A percentile compares a stretch with the other conserved stretches of the same genome.
These are phyloP conservation scores for Coreius guichenoti DNA, from an alignment of 2,797 vertebrate genomes.

Conservation along the genomic window DNA sequence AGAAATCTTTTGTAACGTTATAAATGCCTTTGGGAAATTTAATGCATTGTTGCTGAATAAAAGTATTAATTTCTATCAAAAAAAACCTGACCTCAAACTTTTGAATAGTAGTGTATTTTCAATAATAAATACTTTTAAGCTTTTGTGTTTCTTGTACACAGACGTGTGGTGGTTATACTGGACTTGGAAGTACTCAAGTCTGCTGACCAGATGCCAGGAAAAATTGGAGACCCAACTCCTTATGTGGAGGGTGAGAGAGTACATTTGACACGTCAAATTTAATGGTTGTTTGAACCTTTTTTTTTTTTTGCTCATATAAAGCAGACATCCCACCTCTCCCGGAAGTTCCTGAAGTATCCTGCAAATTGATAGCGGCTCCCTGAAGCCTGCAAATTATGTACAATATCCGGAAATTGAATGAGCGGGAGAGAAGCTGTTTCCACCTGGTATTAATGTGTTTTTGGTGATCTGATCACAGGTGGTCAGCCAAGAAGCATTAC, in stretches of 20 bases:
- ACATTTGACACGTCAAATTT: neutral
- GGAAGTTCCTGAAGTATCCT: neutral
- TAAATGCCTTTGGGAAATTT: too few relatives aligned
- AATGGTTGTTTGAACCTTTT: neutral
- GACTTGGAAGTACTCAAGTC: slow-evolving; percentile 87
- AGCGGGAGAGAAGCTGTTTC: neutral
- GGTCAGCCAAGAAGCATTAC: neutral
- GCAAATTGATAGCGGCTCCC: neutral
- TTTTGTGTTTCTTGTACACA: slow-evolving; percentile 61
- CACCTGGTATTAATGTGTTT: neutral
- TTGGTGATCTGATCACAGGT: neutral
- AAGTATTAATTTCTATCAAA: neutral
- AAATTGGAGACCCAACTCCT: slow-evolving; percentile 89
- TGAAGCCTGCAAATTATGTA: neutral
- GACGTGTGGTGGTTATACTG: slow-evolving; percentile 93
- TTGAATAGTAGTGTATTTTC: slow-evolving; percentile 13
- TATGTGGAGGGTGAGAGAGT: slow-evolving; percentile 86
- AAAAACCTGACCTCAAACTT: neutral
- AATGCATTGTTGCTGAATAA: neutral
- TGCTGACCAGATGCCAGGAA: slow-evolving; percentile 80
- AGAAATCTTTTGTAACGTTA: neutral
- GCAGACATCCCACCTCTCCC: neutral
- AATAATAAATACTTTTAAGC: neutral
- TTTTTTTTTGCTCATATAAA: neutral
- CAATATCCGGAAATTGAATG: neutral